These are phyloP conservation scores for Spodoptera littoralis DNA, from an alignment of 2,888 invertebrate species.

Conservation along the genomic window DNA sequence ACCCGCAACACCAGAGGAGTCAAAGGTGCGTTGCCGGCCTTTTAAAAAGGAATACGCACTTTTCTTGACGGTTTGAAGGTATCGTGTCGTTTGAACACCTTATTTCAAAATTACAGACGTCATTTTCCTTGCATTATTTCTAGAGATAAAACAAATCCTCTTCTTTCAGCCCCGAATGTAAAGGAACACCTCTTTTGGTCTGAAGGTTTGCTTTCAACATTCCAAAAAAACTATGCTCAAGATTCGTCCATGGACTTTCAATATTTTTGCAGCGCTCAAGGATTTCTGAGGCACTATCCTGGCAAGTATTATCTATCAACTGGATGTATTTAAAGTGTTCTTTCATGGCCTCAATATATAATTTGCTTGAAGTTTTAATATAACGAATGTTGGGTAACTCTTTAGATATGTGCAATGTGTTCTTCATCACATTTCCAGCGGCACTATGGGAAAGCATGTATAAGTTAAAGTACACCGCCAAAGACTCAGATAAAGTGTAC, in stretches of 20 bases:
- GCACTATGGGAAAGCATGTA: constrained; percentile 81
- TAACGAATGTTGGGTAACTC: not conserved
- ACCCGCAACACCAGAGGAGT: too few relatives aligned
- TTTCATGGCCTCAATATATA: too few relatives aligned
- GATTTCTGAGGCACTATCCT: constrained; percentile 83
- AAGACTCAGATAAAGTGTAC: constrained; percentile 72
- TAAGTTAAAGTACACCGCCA: constrained; percentile 66
- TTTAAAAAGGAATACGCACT: too few relatives aligned
- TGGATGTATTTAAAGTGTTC: too few relatives aligned
- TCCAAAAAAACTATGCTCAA: constrained; percentile 79
- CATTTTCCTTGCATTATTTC: not conserved
- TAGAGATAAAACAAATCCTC: not conserved
- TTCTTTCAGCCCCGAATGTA: constrained; percentile 65
- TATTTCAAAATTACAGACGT: too few relatives aligned
- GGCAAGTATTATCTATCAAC: constrained; percentile 60
- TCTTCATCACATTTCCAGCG: constrained; percentile 60
- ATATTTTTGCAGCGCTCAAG: constrained; percentile 83
- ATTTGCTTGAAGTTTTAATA: not conserved
- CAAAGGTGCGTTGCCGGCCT: too few relatives aligned
- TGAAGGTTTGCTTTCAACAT: constrained; percentile 73
- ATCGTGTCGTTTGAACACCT: too few relatives aligned
- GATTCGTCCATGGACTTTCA: constrained; percentile 82
- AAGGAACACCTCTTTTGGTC: constrained; percentile 78
- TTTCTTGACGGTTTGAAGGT: too few relatives aligned
- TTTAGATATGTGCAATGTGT: not conserved